Evolutionary conservation across 2,113 vertebrate genomes (phyloP), one percentile per base, ranked within the genome.

Genomic region (Spilogale gracilis): DNA sequence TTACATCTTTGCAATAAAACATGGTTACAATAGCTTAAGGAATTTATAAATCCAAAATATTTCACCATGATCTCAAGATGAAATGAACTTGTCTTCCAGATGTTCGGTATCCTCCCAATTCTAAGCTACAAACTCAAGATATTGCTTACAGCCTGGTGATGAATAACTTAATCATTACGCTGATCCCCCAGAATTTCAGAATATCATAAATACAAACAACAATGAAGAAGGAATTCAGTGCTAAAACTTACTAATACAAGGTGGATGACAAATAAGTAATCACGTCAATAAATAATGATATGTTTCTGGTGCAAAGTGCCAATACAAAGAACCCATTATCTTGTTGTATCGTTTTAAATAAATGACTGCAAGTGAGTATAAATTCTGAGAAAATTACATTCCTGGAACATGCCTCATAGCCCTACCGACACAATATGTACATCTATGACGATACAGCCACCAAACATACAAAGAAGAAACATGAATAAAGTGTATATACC

Each of bases 1-100:
- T 99, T 99, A 99, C 99, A 99, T 99, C 99, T 99, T 99, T 99
- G 99, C 99, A 99, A 99, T 99, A 99, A 99, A 99, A 99, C 99
- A 99, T 99, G 99, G 99, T 99, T 99, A 99, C 99, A 99, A 99
- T 99, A 99, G 99, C 99, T 99, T 99, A 99, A 99, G 99, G 99
- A 99, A 99, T 99, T 99, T 99, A 99, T 99, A 99, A 99, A 99
- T 99, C 99, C 99, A 99, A 99, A 99, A 99, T 99, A 99, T 99
- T 99, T 99, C 99, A 99, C 99, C 99, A 98, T 99, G 98, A 98
- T 99, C 99, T 99, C 98, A 98, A 98, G 98, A 99, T 99, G 99
- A 99, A 99, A 98, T 99, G 98, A 98, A 98, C 98, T 98, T 98
- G 97, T 98, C 99, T 98, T 99, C 99, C 99, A 99, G 99, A 99